These are phyloP conservation scores for Hyperopisus bebe DNA, from an alignment of 2,113 vertebrate genomes.

Conservation along the genomic window DNA sequence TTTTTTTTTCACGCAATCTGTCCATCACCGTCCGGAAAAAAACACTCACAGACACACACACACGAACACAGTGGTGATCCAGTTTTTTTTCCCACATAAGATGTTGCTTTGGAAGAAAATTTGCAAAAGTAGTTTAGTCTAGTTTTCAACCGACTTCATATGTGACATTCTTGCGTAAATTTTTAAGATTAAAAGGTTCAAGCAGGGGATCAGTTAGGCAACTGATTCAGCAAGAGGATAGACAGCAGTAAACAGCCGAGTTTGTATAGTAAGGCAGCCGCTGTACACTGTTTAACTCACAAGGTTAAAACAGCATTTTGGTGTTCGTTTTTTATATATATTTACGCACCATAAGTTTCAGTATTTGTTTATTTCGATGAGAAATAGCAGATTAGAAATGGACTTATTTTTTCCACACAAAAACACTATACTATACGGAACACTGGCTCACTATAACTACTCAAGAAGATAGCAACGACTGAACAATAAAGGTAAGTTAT, in stretches of 20 bases:
- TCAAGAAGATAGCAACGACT: not conserved
- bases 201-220: not conserved
- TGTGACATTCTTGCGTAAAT: conserved; percentile 53
- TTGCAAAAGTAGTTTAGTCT: conserved; percentile 42
- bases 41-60: conserved; percentile 53
- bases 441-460: not conserved
- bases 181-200: conserved; percentile 45
- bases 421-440: not conserved
- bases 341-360: not conserved
- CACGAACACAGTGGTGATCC: conserved; percentile 52
- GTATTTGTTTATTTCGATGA: not conserved
- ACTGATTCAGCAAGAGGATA: not conserved
- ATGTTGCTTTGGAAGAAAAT: conserved; percentile 50
- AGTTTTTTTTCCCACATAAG: conserved; percentile 57
- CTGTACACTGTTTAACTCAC: not conserved
- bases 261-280: not conserved
- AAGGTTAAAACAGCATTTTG: not conserved
- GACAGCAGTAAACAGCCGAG: not conserved
- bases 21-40: conserved; percentile 71
- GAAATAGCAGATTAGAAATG: not conserved
- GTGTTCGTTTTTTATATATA: not conserved
- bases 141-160: conserved; percentile 51
- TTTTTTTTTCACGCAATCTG: conserved; percentile 82
- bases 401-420: not conserved
- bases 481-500: not conserved